A percentile compares a stretch with the other conserved stretches of the same genome.
Conservation (phyloP, 2,797 vertebrate species). For the Oophaga sylvatica region DNA sequence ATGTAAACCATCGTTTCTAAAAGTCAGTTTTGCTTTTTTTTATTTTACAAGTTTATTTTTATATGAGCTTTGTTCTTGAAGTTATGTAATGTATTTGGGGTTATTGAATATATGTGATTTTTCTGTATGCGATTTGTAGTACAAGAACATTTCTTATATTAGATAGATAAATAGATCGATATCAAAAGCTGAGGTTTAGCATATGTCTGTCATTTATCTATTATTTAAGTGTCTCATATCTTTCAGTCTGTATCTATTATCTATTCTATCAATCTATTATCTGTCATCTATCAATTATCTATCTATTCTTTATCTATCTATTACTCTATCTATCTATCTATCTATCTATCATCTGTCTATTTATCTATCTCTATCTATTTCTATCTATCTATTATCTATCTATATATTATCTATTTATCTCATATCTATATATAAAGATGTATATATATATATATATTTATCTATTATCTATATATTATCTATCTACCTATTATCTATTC, state of each 20-base stretch:
- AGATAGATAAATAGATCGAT: conserved; percentile 4
- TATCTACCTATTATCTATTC: too few species aligned
- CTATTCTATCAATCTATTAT: too few species aligned
- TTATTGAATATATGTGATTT: background rate
- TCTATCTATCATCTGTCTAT: too few species aligned
- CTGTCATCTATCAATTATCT: too few species aligned
- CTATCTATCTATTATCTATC: too few species aligned
- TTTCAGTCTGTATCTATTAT: background rate
- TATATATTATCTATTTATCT: background rate
- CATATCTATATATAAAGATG: too few species aligned
- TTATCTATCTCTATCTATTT: too few species aligned
- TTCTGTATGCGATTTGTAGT: background rate
- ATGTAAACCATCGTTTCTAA: background rate
- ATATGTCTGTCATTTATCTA: background rate
- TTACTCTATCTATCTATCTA: too few species aligned
- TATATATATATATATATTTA: too few species aligned
- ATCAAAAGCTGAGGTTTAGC: background rate
- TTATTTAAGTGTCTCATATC: background rate
- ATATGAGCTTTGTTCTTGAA: background rate
- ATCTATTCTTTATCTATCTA: too few species aligned
- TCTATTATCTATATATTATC: too few species aligned
- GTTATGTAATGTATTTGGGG: background rate
- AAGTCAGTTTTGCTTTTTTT: background rate
- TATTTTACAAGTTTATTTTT: background rate
- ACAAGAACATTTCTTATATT: background rate